A percentile compares a stretch with the other conserved stretches of the same genome.
phyloP scores from a whole-genome alignment of 2,888 invertebrate species.

The Bellardia bayeri region DNA sequence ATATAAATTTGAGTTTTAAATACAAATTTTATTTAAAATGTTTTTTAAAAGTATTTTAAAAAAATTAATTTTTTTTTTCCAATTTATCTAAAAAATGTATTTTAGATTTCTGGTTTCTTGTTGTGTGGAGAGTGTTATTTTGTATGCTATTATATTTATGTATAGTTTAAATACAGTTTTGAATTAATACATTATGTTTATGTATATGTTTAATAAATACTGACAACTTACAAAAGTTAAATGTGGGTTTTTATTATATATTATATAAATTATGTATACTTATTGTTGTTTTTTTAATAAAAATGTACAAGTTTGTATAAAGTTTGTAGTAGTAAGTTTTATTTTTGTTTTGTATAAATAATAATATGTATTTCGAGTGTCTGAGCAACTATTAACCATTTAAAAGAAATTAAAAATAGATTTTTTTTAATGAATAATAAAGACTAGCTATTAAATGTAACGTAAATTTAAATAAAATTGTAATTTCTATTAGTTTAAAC shows the following conservation, averaged over 20 bases:
- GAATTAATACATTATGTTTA: slow-evolving; percentile 10
- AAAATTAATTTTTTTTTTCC: background rate
- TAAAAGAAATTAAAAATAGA: background rate
- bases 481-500: too few relatives aligned
- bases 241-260: slow-evolving; percentile 5
- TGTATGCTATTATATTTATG: background rate
- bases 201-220: slow-evolving; percentile 42
- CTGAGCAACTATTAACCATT: slow-evolving; percentile 6
- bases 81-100: slow-evolving; percentile 33
- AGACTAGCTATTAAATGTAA: too few relatives aligned
- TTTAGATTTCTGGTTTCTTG: background rate
- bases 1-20: slow-evolving; percentile 2
- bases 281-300: background rate
- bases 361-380: background rate
- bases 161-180: slow-evolving; percentile 44
- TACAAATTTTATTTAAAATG: background rate
- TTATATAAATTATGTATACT: background rate
- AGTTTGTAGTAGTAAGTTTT: slow-evolving; percentile 6
- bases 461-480: too few relatives aligned
- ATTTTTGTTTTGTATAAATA: slow-evolving; percentile 7
- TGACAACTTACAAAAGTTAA: slow-evolving; percentile 38
- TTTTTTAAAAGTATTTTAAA: slow-evolving; percentile 4
- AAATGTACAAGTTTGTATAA: slow-evolving; percentile 32
- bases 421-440: too few relatives aligned
- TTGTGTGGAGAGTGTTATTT: too few relatives aligned